These are phyloP conservation scores for Heliconius sara DNA, from an alignment of 2,888 invertebrate species.

Conservation along the genomic window DNA sequence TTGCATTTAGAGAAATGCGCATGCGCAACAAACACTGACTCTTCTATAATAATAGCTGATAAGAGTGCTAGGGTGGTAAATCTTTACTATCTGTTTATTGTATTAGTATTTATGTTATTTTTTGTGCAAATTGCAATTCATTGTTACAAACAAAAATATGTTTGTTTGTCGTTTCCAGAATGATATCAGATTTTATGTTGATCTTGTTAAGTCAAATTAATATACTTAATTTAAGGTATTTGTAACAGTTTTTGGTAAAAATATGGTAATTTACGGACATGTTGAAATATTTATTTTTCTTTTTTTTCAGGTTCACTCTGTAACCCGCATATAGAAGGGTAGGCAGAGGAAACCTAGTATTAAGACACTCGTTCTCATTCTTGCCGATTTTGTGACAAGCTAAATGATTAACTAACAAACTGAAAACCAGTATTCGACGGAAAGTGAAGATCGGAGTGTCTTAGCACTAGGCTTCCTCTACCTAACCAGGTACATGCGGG, in stretches of 20 bases:
- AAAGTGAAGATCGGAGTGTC: too few species aligned
- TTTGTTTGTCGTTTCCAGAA: conserved; percentile 10
- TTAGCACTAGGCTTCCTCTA: too few species aligned
- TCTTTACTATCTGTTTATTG: not conserved
- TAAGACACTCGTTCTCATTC: not conserved
- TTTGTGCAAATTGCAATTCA: not conserved
- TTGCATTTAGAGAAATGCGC: conserved; percentile 2
- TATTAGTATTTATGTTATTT: not conserved
- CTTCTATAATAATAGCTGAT: conserved; percentile 13
- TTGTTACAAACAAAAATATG: not conserved
- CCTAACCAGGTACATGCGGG: too few species aligned
- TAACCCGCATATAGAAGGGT: not conserved
- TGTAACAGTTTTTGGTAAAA: too few species aligned
- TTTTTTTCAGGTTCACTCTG: not conserved
- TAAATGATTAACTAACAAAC: too few species aligned
- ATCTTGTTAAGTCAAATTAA: too few species aligned
- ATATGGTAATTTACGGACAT: too few species aligned
- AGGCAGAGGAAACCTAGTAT: not conserved
- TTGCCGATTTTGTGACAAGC: too few species aligned
- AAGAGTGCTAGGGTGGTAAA: not conserved
- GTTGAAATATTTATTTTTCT: too few species aligned
- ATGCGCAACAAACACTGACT: conserved; percentile 5
- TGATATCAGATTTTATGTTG: not conserved
- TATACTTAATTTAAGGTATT: not conserved
- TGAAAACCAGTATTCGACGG: too few species aligned